Evolutionary conservation across 1,140 invertebrate genomes (phyloP).

Genomic region (Drosophila baimaii): DNA sequence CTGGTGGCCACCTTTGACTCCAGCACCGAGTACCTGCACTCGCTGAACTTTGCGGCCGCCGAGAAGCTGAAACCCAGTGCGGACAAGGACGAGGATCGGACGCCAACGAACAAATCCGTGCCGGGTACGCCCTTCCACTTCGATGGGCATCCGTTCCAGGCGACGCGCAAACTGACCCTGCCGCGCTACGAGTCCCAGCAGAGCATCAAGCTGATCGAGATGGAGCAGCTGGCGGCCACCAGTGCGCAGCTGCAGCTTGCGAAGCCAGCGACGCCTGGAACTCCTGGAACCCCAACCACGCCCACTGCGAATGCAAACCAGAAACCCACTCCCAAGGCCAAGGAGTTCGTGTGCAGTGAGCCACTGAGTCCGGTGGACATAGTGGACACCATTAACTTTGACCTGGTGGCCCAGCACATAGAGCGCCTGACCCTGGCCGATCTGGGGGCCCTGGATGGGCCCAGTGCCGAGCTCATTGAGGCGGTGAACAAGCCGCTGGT

Average conservation of each 20-base stretch:
- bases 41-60: constrained; percentile 33
- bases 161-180: constrained; percentile 54
- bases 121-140: constrained; percentile 64
- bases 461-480: constrained; percentile 55
- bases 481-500: constrained; percentile 75
- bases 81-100: constrained; percentile 68
- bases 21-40: constrained; percentile 65
- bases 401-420: constrained; percentile 69
- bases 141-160: constrained; percentile 48
- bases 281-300: constrained; percentile 17
- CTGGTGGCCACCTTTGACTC: constrained; percentile 76
- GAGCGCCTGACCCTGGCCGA: constrained; percentile 60
- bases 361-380: constrained; percentile 60
- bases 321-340: constrained; percentile 27
- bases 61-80: constrained; percentile 19
- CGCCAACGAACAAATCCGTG: constrained; percentile 69
- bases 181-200: constrained; percentile 61
- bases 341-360: constrained; percentile 74
- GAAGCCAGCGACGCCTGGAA: constrained; percentile 28
- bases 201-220: constrained; percentile 74
- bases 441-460: constrained; percentile 21
- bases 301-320: not conserved
- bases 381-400: constrained; percentile 73
- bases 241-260: constrained; percentile 51
- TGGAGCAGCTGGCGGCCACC: constrained; percentile 74